Conservation (phyloP, 1,140 invertebrate genomes). For the Drosophila bifasciata region DNA sequence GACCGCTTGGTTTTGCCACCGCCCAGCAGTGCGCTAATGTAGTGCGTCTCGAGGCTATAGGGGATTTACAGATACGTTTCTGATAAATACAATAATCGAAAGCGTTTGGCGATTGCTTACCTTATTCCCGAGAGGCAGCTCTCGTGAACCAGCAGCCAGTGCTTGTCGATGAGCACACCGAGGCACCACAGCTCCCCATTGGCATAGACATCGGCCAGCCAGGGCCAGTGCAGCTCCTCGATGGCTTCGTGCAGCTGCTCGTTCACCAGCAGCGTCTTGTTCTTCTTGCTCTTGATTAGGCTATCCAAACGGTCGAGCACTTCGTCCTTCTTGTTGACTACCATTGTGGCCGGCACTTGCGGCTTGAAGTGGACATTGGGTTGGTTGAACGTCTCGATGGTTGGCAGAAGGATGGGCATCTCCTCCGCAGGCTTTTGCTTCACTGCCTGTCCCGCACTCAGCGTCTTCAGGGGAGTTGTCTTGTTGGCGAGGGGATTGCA, state of each 20-base stretch:
- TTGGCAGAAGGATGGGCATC: slow-evolving; percentile 42
- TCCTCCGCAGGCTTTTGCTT: slow-evolving; percentile 6
- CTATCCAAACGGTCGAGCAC: slow-evolving; percentile 64
- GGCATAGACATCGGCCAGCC: slow-evolving; percentile 88
- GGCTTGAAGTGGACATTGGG: slow-evolving; percentile 79
- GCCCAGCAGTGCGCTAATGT: slow-evolving; percentile 88
- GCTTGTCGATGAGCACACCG: slow-evolving; percentile 87
- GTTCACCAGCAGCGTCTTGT: slow-evolving; percentile 69
- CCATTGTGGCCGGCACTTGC: slow-evolving; percentile 21
- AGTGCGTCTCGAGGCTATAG: slow-evolving; percentile 86
- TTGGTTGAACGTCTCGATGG: slow-evolving; percentile 60
- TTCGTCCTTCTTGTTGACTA: slow-evolving; percentile 75
- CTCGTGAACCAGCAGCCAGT: slow-evolving; percentile 87
- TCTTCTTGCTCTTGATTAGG: slow-evolving; percentile 69
- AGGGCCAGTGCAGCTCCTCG: slow-evolving; percentile 85
- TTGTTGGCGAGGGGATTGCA: slow-evolving; percentile 64
- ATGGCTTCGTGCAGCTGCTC: slow-evolving; percentile 72
- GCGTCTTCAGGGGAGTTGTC: slow-evolving; percentile 64
- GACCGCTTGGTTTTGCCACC: slow-evolving; percentile 84
- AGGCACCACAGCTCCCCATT: slow-evolving; percentile 88
- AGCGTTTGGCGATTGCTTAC: slow-evolving; percentile 80
- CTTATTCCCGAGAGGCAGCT: slow-evolving; percentile 85
- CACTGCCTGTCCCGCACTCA: slow-evolving; percentile 63
- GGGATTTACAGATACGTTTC: no score
- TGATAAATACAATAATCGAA: neutral